Percentiles rank a stretch among this genome's conserved stretches.
phyloP scores from a whole-genome alignment of 2,888 invertebrate genomes.

The Polietes domitor region DNA sequence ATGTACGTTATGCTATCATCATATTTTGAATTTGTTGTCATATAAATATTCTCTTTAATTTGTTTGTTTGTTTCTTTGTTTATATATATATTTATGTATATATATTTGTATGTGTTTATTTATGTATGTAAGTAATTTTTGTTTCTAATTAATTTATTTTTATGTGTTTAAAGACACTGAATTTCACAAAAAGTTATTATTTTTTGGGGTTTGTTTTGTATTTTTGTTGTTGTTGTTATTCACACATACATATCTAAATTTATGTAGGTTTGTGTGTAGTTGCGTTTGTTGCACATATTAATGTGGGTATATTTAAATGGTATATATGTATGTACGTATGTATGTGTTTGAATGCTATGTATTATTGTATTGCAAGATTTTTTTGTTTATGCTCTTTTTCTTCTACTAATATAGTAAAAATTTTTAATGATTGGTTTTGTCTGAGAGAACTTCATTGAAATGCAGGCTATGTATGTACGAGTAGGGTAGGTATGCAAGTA shows the following conservation, averaged over 20 bases:
- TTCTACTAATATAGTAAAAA: constrained; percentile 66
- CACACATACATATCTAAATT: neutral
- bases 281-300: neutral
- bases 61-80: constrained; percentile 40
- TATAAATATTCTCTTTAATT: constrained; percentile 36
- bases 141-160: constrained; percentile 57
- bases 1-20: constrained; percentile 17
- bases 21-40: constrained; percentile 52
- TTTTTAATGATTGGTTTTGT: constrained; percentile 50
- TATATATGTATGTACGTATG: neutral
- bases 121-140: constrained; percentile 33
- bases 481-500: neutral
- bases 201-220: constrained; percentile 36
- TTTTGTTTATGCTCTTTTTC: constrained; percentile 37
- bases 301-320: neutral
- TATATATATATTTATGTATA: neutral
- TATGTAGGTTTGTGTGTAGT: neutral
- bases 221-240: neutral
- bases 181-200: constrained; percentile 75
- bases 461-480: constrained; percentile 11
- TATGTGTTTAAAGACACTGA: constrained; percentile 76
- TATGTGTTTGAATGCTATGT: neutral
- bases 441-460: constrained; percentile 37
- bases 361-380: neutral
- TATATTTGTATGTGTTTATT: constrained; percentile 42